A percentile compares a stretch with the other conserved stretches of the same genome.
phyloP scores from a whole-genome alignment of 2,888 invertebrate genomes.

The Ophioninae sp. region DNA sequence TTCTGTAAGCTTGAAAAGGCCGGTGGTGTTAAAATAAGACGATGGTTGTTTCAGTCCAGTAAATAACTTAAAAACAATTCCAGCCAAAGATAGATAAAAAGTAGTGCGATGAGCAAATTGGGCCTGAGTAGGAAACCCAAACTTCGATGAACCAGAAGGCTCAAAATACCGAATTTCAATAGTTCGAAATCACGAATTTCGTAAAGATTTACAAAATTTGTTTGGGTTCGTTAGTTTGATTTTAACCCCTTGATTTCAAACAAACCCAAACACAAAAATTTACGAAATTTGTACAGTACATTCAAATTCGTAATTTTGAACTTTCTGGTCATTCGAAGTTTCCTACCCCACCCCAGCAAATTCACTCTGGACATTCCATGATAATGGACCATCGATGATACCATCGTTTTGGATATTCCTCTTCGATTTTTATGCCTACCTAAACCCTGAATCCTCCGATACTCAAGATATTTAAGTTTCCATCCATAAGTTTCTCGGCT shows the following conservation, averaged over 20 bases:
- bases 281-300: too few relatives aligned
- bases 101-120: background rate
- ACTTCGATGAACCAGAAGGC: too few relatives aligned
- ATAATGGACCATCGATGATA: background rate
- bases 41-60: background rate
- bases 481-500: conserved; percentile 24
- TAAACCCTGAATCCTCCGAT: background rate
- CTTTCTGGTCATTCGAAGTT: too few relatives aligned
- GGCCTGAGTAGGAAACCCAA: too few relatives aligned
- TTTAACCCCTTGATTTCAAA: too few relatives aligned
- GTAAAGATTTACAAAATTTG: too few relatives aligned
- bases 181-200: too few relatives aligned
- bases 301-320: too few relatives aligned
- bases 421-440: background rate
- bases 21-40: conserved; percentile 6
- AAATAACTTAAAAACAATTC: background rate
- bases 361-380: background rate
- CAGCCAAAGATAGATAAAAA: background rate
- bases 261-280: too few relatives aligned
- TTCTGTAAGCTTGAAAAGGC: conserved; percentile 28
- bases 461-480: conserved; percentile 5
- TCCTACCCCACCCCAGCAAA: too few relatives aligned
- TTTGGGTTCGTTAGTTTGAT: too few relatives aligned
- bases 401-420: background rate
- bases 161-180: too few relatives aligned